Evolutionary conservation across 2,888 invertebrate species (phyloP), one percentile per base, ranked within the genome.

Genomic region (Drosophila niveifrons): DNA sequence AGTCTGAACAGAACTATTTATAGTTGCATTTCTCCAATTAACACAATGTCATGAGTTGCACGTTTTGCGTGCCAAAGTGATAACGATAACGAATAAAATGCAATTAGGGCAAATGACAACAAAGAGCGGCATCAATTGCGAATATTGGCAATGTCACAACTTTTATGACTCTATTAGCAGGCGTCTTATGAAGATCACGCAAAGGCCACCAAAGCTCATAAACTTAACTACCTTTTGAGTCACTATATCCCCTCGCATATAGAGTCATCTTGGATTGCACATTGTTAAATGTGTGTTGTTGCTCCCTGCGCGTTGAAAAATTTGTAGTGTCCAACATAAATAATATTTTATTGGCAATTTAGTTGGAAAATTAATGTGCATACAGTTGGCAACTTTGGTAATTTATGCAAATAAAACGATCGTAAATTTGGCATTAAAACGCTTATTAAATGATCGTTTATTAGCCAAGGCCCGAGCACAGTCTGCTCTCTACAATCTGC

Each of bases 381-480:
- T 84, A 71, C 79, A 78, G 83, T 85, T 87, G 80, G 88, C 83
- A 85, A 89, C 76, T 79, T 81, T 75, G 81, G 81, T 89, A 90
- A 90, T 90, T 90, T 90, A 90, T 90, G 90, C 89, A 90, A 90
- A 90, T 90, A 89, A 90, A 90, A 87, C 88, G 90, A 87, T 90
- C 90, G 82, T 90, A 90, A 90, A 90, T 89, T 90, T 89, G 89
- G 88, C 90, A 89, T 87, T 86, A 87, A 87, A 86, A 82, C 80
- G 83, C 80, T 88, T 88, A 87, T 87, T 88, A 87, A 87, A 86
- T 80, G 86, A 80, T 80, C 86, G 86, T 88, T 87, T 87, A 87
- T 87, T 86, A 86, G 72, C 75, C 77, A 69, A 55, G 51, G 51
- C 23, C 48, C 43, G n/a, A n/a, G 23, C 29, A 61, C 57, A 55